Base-by-base conservation (phyloP, 2,113 vertebrate species). In the Conger conger region DNA sequence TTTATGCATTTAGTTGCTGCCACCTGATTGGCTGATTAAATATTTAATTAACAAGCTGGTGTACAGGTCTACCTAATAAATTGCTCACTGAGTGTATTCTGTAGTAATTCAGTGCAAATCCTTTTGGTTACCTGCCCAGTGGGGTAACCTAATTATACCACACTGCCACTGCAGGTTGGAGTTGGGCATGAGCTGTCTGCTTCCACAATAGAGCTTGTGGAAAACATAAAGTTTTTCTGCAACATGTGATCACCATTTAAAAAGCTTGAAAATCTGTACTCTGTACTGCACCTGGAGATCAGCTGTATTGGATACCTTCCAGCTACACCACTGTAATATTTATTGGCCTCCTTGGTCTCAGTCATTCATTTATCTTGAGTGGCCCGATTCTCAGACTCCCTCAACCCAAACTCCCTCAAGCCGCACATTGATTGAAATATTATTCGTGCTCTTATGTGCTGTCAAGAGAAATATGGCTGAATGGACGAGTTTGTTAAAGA, bases 211-310 rank as follows among this genome's bases (percentile, higher is more conserved):
- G 54, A 57, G 16, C 54, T 42, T 57, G 54, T 20, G 1, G 17
- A 20, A 57, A 20, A 3, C 18, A 57, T 20, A 16, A 30, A 36
- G 33, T 78, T 3, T 30, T 45, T 83, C 37, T 33, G 2, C 20
- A 68, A 20, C 79, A 73, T 81, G 57, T 85, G 79, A 85, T 85
- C 82, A 85, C 18, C 79, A 81, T 81, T 79, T 81, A 79, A 85
- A 85, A 85, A 85, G 84, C 84, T 20, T 11, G 54, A 16, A 18
- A 57, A 57, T 57, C 11, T 20, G 18, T 16, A 27, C 30, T 81
- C 79, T 80, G 77, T 42, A 20, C 57, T 45, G 84, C 37, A 11
- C 60, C 4, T n/a, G 2, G 38, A 85, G 60, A 81, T 85, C 60
- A 36, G 60, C 38, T 42, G 63, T 30, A 11, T 38, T 85, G 84